A percentile compares a stretch with the other conserved stretches of the same genome.
phyloP scores from a whole-genome alignment of 2,888 invertebrate genomes.

The Tromatobia lineatoria region DNA sequence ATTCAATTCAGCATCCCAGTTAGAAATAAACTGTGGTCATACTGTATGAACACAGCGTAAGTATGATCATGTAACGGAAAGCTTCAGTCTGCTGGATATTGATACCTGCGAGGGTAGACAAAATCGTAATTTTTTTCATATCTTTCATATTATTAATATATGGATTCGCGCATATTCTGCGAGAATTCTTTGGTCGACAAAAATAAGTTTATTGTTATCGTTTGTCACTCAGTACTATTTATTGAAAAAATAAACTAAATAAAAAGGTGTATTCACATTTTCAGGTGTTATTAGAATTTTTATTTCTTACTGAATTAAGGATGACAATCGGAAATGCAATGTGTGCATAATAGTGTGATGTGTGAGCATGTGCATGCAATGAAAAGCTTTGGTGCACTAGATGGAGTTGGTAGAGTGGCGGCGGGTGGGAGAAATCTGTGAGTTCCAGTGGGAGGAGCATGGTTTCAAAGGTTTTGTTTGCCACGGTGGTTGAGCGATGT shows the following conservation, averaged over 20 bases:
- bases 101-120: conserved; percentile 28
- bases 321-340: background rate
- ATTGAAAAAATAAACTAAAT: too few species aligned
- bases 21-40: background rate
- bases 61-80: background rate
- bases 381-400: background rate
- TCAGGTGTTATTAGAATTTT: background rate
- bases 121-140: too few species aligned
- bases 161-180: too few species aligned
- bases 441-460: conserved; percentile 63
- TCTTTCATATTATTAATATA: too few species aligned
- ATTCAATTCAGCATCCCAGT: background rate
- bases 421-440: conserved; percentile 35
- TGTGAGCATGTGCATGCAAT: background rate
- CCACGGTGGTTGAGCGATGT: conserved; percentile 44
- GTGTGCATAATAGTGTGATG: background rate
- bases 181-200: too few species aligned
- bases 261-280: background rate
- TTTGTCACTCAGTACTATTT: too few species aligned
- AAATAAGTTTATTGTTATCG: too few species aligned
- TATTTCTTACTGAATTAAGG: too few species aligned
- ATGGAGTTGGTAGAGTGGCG: conserved; percentile 22
- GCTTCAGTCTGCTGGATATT: conserved; percentile 1
- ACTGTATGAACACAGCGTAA: too few species aligned
- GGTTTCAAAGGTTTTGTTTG: conserved; percentile 33